Evolutionary conservation across 2,797 vertebrate species (phyloP).

Genomic region (Crenichthys baileyi): DNA sequence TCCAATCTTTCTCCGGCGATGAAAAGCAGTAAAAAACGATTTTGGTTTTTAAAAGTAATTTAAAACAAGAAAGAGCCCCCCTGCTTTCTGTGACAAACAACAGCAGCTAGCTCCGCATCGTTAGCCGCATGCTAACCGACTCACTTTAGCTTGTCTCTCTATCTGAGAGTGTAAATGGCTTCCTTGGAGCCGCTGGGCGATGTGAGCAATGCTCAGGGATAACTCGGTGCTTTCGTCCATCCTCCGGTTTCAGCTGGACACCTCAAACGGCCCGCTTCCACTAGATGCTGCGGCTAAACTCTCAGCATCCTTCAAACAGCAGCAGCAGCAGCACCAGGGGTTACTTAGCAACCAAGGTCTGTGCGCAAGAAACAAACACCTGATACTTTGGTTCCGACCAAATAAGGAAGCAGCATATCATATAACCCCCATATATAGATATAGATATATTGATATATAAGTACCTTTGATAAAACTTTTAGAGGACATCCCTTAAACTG

Average conservation of each 20-base stretch:
- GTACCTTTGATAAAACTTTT: neutral
- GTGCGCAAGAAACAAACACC: constrained; percentile 63
- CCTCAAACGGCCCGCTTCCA: neutral
- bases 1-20: constrained; percentile 92
- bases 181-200: constrained; percentile 91
- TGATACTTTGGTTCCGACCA: constrained; percentile 67
- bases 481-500: neutral
- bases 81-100: neutral
- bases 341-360: constrained; percentile 76
- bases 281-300: neutral
- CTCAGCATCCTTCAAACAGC: constrained; percentile 26
- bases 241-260: constrained; percentile 49
- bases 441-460: neutral
- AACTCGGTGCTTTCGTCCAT: constrained; percentile 87
- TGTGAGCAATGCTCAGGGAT: constrained; percentile 87
- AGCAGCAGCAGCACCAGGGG: constrained; percentile 33
- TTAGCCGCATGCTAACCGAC: constrained; percentile 73
- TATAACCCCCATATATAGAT: neutral
- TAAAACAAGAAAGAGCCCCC: neutral
- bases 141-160: constrained; percentile 95
- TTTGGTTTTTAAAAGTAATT: fast-evolving
- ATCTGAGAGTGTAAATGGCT: constrained; percentile 91
- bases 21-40: too few species aligned
- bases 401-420: neutral
- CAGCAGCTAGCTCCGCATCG: constrained; percentile 8